These are phyloP conservation scores for Corythaixoides concolor DNA, from an alignment of 2,113 vertebrate genomes.

Conservation along the genomic window DNA sequence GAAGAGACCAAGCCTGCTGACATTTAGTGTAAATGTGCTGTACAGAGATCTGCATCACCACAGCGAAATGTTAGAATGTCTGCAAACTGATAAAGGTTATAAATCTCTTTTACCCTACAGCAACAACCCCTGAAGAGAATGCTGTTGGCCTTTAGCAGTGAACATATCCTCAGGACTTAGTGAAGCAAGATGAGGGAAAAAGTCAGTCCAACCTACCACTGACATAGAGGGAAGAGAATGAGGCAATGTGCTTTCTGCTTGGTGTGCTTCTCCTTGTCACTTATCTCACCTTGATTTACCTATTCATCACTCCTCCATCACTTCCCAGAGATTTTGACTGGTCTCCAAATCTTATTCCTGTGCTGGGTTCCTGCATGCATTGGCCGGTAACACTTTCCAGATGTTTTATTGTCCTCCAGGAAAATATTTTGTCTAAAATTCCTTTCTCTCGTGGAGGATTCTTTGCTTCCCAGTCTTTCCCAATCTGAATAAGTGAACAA, in stretches of 20 bases:
- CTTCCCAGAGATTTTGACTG: background rate
- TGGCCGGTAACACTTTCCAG: background rate
- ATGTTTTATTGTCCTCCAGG: slow-evolving; percentile 14
- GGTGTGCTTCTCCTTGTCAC: background rate
- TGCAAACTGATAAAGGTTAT: background rate
- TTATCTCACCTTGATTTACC: background rate
- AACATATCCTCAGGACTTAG: background rate
- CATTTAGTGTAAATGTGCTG: background rate
- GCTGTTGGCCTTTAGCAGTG: background rate
- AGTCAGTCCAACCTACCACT: background rate
- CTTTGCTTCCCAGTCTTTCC: background rate
- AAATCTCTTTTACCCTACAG: background rate
- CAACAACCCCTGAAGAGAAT: background rate
- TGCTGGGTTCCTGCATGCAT: background rate
- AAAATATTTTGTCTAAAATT: background rate
- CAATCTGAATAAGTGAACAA: background rate
- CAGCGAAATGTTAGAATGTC: background rate
- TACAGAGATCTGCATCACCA: background rate
- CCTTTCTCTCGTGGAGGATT: background rate
- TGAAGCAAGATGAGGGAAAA: background rate
- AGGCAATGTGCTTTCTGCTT: background rate
- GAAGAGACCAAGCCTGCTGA: background rate
- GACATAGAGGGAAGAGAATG: background rate
- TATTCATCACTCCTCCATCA: background rate
- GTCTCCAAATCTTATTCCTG: background rate